A percentile compares a stretch with the other conserved stretches of the same genome.
Conservation (phyloP, 1,140 invertebrate genomes). For the Centruroides sculpturatus region DNA sequence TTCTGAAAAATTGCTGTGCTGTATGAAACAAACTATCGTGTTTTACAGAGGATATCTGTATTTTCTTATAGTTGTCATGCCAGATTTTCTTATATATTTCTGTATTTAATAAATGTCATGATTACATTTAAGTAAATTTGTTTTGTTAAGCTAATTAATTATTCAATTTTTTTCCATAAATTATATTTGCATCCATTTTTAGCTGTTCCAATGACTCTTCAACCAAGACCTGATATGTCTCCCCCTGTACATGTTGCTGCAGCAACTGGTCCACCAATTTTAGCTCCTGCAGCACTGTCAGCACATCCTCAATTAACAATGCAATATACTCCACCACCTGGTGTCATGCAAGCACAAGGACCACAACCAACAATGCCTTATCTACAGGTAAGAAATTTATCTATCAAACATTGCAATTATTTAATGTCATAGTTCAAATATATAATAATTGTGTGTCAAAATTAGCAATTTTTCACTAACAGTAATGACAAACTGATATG, state of each 20-base stretch:
- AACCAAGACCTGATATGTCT: conserved; percentile 7
- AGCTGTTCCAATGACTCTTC: conserved; percentile 11
- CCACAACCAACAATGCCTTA: conserved; percentile 10
- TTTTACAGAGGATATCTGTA: too few species aligned
- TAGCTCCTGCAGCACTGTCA: conserved; percentile 7
- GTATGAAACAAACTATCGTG: too few species aligned
- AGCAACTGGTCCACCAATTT: conserved; percentile 15
- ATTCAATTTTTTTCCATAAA: too few species aligned
- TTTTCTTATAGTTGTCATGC: too few species aligned
- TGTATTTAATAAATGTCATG: too few species aligned
- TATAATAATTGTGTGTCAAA: too few species aligned
- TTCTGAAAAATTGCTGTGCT: too few species aligned
- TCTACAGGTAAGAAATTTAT: conserved; percentile 1
- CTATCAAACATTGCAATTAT: neutral
- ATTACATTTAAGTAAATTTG: too few species aligned
- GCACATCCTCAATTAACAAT: conserved; percentile 6
- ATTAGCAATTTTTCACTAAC: too few species aligned
- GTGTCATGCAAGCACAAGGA: conserved; percentile 5
- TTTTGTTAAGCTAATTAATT: too few species aligned
- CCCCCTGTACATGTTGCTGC: conserved; percentile 12
- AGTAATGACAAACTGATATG: too few species aligned
- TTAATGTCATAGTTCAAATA: neutral
- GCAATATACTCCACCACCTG: conserved; percentile 4
- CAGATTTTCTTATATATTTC: too few species aligned
- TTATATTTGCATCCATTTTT: conserved; percentile 6